Conservation (phyloP, 2,888 invertebrate species). For the Agapostemon virescens region DNA sequence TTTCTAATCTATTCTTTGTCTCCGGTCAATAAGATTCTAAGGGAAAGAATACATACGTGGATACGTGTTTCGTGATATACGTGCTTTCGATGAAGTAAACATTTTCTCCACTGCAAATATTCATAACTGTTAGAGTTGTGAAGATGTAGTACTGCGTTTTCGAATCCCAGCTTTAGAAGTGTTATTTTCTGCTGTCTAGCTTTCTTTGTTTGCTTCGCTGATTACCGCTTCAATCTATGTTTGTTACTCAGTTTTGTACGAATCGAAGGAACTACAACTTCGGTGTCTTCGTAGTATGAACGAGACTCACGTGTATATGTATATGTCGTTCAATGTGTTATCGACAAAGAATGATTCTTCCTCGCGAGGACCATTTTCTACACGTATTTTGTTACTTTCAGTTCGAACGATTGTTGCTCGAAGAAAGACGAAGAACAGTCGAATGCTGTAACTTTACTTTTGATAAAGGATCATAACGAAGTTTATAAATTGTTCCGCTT, state of each 20-base stretch:
- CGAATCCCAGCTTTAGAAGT: background rate
- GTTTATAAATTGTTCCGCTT: background rate
- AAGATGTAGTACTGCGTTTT: background rate
- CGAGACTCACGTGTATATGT: background rate
- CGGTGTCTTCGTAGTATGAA: background rate
- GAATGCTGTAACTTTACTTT: background rate
- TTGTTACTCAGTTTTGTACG: background rate
- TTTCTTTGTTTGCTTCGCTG: constrained; percentile 16
- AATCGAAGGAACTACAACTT: background rate
- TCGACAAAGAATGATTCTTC: background rate
- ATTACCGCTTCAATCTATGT: background rate
- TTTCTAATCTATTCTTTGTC: background rate
- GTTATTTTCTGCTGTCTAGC: constrained; percentile 28
- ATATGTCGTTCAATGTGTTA: background rate
- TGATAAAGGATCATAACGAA: background rate
- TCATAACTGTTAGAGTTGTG: background rate
- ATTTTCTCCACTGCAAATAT: background rate
- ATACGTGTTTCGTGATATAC: no score
- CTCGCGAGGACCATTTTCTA: background rate
- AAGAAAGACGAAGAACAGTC: background rate
- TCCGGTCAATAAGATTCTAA: background rate
- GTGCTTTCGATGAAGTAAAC: background rate
- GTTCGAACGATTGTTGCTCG: background rate
- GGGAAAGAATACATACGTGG: background rate
- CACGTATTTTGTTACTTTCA: background rate